Evolutionary conservation across 2,113 vertebrate genomes (phyloP).

Genomic region (Lepus americanus): DNA sequence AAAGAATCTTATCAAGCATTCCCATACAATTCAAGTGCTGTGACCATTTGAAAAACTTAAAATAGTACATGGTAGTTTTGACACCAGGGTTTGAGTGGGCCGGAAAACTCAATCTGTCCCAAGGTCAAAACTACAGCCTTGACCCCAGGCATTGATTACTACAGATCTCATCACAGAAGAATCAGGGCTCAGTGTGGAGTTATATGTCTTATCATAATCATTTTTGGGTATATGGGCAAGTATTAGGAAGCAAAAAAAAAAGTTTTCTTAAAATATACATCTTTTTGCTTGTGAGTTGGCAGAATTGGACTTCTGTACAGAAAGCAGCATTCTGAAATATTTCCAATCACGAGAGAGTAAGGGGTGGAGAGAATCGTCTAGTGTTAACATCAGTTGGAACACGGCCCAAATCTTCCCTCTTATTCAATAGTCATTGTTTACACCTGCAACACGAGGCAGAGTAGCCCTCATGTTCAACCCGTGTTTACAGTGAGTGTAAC

Average conservation of each 20-base stretch:
- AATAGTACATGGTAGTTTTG: not conserved
- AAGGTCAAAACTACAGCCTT: constrained; percentile 45
- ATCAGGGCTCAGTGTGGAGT: not conserved
- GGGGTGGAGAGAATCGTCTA: not conserved
- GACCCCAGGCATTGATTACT: not conserved
- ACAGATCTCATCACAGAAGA: constrained; percentile 28
- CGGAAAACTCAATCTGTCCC: not conserved
- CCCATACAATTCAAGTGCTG: not conserved
- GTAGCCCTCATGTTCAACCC: not conserved
- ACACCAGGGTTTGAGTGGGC: not conserved
- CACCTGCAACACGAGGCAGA: not conserved
- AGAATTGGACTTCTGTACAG: constrained; percentile 39
- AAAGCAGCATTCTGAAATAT: constrained; percentile 47
- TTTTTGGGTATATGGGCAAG: not conserved
- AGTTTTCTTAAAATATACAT: not conserved
- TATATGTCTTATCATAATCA: not conserved
- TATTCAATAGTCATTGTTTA: not conserved
- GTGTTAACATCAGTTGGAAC: constrained; percentile 25
- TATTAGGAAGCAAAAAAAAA: not conserved
- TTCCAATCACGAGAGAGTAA: not conserved
- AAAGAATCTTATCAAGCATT: constrained; percentile 46
- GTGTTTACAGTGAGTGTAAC: not conserved
- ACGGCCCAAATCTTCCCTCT: not conserved
- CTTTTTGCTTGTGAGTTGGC: not conserved
- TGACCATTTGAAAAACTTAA: not conserved